Conservation (phyloP, 2,888 invertebrate genomes). For the Noctua janthina region DNA sequence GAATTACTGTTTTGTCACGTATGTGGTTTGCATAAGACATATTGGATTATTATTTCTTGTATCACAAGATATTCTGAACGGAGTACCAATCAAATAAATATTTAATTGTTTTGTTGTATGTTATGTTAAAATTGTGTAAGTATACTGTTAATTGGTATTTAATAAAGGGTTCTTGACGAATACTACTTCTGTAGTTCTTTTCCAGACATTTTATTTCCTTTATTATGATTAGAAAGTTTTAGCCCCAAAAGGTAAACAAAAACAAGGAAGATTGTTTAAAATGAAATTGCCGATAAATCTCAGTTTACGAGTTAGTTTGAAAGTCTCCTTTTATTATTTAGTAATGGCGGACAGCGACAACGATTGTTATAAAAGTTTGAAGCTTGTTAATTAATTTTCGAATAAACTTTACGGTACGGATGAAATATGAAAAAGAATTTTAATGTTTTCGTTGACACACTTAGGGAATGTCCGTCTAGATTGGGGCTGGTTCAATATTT, state of each 20-base stretch:
- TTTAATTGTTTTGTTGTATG: not conserved
- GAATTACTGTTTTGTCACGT: not conserved
- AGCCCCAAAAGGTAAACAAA: constrained; percentile 36
- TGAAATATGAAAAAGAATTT: constrained; percentile 15
- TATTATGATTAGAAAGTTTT: too few species aligned
- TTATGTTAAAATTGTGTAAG: not conserved
- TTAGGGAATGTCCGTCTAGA: not conserved
- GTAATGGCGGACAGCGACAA: constrained; percentile 40
- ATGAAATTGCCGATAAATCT: constrained; percentile 66
- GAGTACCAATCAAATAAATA: not conserved
- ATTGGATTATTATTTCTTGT: not conserved
- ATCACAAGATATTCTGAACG: not conserved
- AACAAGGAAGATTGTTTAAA: constrained; percentile 56
- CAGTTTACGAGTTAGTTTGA: constrained; percentile 52
- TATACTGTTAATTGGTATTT: not conserved
- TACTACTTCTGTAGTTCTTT: not conserved
- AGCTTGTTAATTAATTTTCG: constrained; percentile 55
- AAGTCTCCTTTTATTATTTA: constrained; percentile 59
- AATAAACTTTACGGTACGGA: constrained; percentile 20
- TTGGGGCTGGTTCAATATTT: not conserved
- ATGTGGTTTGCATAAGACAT: not conserved
- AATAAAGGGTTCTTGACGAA: not conserved
- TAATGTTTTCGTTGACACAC: constrained; percentile 5
- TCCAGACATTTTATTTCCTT: not conserved
- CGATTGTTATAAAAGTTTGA: constrained; percentile 51